phyloP scores from a whole-genome alignment of 2,113 vertebrate species.

The Callocephalon fimbriatum region DNA sequence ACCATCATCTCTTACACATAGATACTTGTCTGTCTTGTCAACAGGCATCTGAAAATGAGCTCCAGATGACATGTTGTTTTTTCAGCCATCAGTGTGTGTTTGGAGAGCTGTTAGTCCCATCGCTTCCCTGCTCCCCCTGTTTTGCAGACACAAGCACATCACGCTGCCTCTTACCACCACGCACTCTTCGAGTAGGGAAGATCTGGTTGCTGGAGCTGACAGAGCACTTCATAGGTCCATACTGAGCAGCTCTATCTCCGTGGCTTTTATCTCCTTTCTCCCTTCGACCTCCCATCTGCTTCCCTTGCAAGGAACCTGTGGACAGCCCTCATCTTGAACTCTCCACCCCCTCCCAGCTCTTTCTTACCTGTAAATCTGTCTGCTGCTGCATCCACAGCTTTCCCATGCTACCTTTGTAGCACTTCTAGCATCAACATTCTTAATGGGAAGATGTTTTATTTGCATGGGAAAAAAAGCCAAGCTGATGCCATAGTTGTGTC shows the following conservation, averaged over 20 bases:
- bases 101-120: background rate
- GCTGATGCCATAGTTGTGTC: background rate
- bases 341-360: background rate
- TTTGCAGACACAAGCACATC: background rate
- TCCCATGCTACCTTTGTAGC: background rate
- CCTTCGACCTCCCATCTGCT: background rate
- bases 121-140: background rate
- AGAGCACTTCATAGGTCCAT: background rate
- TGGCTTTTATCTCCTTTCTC: background rate
- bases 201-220: background rate
- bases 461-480: background rate
- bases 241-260: background rate
- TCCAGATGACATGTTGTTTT: background rate
- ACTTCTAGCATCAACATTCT: background rate
- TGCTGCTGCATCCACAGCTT: background rate
- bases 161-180: background rate
- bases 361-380: background rate
- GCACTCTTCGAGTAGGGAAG: background rate
- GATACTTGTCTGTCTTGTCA: background rate
- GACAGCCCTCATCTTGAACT: background rate
- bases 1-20: background rate
- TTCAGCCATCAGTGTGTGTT: background rate
- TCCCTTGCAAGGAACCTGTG: background rate
- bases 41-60: accelerated
- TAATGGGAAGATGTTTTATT: background rate